phyloP scores from a whole-genome alignment of 2,797 vertebrate species.

The Scolopax rusticola region DNA sequence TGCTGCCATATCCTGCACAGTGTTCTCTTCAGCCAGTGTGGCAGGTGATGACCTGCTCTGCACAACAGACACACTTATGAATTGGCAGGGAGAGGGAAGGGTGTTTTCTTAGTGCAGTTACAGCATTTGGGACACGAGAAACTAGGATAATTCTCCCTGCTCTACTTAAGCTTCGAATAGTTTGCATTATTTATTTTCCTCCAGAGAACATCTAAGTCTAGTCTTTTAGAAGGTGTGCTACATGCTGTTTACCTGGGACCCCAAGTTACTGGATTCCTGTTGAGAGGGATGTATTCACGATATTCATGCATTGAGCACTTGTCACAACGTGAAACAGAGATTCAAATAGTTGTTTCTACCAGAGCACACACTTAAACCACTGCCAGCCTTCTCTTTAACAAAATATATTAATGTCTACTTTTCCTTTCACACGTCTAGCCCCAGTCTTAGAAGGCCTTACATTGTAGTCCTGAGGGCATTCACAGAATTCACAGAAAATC shows the following conservation, averaged over 20 bases:
- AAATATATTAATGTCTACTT: not conserved
- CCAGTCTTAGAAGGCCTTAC: not conserved
- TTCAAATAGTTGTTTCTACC: not conserved
- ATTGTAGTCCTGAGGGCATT: not conserved
- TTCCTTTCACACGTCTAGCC: not conserved
- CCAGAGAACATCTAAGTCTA: not conserved
- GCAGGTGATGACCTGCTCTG: not conserved
- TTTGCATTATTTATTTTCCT: not conserved
- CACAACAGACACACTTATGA: rapidly evolving
- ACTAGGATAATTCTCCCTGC: not conserved
- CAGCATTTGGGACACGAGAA: not conserved
- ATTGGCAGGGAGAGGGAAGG: not conserved
- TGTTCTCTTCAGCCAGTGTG: not conserved
- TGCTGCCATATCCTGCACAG: rapidly evolving
- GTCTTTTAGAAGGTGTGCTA: not conserved
- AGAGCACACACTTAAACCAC: not conserved
- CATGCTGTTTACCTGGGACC: not conserved
- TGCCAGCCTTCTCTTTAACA: not conserved
- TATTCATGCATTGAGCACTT: not conserved
- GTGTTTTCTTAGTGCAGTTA: not conserved
- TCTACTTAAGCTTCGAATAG: not conserved
- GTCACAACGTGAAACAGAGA: not conserved
- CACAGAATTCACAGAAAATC: too few species aligned
- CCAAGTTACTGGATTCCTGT: not conserved
- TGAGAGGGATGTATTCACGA: not conserved